Evolutionary conservation across 1,140 invertebrate genomes (phyloP), one percentile per base, ranked within the genome.

Genomic region (Adoxophyes honmai): DNA sequence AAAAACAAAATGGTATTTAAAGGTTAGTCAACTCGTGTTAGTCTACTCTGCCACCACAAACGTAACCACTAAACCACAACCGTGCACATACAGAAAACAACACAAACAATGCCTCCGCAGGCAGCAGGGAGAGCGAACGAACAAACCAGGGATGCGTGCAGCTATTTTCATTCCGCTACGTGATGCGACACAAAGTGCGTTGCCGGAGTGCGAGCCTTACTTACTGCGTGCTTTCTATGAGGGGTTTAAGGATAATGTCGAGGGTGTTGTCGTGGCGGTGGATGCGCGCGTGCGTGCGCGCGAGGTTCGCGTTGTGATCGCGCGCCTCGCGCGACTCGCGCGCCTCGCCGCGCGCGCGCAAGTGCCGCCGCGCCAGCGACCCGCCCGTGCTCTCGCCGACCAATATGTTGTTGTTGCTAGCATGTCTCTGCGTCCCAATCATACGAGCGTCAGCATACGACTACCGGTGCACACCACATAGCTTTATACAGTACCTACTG

Each of bases 401-500:
- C 79, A 88, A 71, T 81, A 90, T 87, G 86, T 90, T 90, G 89
- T 90, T 90, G 89, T 90, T 90, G 82, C 87, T 89, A 85, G 87
- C 87, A 79, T 90, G 89, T 83, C 87, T 89, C 89, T 90, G 89
- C 76, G 73, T 72, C 79, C 82, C 83, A 75, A 71, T 72, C 69
- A 84, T 62, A 74, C 65, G 72, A 64, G 68, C 70, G 59, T 62
- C 59, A 73, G 70, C 21, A 28, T 28, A 28, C 76, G 76, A 75
- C 81, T 78, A 78, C 76, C 66, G 69, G 68, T 76, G 70, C 67
- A 70, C 57, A 77, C 64, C 61, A 37, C 48, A 70, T 52, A 62
- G 61, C 62, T 62, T 57, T 67, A 72, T 52, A 69, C 57, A 72
- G 42, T 44, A 60, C 44, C 11, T 48, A 28, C 16, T 48, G n/a